A percentile compares a stretch with the other conserved stretches of the same genome.
These are phyloP conservation scores for Pristionchus maxplancki DNA, from an alignment of 2,888 invertebrate species.

Conservation along the genomic window DNA sequence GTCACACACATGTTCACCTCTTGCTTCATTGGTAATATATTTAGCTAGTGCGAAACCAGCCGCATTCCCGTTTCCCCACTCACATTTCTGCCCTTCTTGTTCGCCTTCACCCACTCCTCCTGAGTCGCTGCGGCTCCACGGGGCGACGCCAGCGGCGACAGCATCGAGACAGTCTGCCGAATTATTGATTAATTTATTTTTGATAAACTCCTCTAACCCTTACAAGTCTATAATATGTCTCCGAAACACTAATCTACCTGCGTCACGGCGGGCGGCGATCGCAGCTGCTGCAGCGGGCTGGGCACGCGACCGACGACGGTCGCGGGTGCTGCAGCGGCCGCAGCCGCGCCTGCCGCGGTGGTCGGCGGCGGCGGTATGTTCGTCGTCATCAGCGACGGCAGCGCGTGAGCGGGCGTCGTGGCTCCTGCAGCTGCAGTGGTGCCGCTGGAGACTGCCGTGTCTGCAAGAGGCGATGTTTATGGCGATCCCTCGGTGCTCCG, in stretches of 20 bases:
- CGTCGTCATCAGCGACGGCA: conserved; percentile 30
- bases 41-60: too few relatives aligned
- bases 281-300: neutral
- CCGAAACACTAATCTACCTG: neutral
- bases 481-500: too few relatives aligned
- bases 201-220: neutral
- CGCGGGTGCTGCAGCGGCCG: neutral
- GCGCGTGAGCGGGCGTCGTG: neutral
- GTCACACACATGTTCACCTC: too few relatives aligned
- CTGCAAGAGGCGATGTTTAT: neutral
- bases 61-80: neutral
- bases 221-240: neutral
- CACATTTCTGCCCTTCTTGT: conserved; percentile 50
- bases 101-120: conserved; percentile 53
- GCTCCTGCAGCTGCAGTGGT: neutral
- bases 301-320: neutral
- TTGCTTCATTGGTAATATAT: too few relatives aligned
- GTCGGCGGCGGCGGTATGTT: neutral
- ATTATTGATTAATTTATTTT: neutral
- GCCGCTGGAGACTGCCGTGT: neutral
- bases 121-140: neutral
- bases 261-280: neutral
- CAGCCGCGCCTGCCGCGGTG: neutral
- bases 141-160: conserved; percentile 18
- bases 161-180: neutral